Percentiles rank a stretch among this genome's conserved stretches.
phyloP scores from a whole-genome alignment of 2,113 vertebrate species.

The Columba janthina region DNA sequence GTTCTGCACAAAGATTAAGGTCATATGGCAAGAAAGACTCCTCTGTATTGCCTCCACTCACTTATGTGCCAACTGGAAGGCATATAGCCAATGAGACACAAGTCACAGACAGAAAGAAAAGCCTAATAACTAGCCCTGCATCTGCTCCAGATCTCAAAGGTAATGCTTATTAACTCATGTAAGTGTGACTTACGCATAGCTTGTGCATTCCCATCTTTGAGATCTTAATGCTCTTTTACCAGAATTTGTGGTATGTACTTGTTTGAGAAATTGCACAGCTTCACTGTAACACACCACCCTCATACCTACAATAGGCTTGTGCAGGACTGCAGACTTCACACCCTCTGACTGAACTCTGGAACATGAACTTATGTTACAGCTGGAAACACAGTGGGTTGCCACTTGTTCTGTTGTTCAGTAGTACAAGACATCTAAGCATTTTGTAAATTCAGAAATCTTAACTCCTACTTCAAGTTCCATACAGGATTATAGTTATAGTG shows the following conservation, averaged over 20 bases:
- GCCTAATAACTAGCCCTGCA: not conserved
- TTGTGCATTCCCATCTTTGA: not conserved
- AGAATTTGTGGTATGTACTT: not conserved
- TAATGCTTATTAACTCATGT: not conserved
- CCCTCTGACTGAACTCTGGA: not conserved
- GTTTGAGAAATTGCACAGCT: not conserved
- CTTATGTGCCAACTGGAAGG: not conserved
- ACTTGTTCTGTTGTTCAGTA: not conserved
- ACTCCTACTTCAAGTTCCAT: not conserved
- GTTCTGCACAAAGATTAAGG: not conserved
- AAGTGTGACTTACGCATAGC: not conserved
- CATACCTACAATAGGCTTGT: not conserved
- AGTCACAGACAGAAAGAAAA: not conserved
- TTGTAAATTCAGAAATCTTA: not conserved
- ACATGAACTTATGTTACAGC: not conserved
- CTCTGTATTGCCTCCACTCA: not conserved
- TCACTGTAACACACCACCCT: not conserved
- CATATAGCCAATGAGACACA: not conserved
- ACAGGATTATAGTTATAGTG: not conserved
- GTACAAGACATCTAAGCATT: not conserved
- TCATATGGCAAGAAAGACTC: not conserved
- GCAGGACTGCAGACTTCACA: not conserved
- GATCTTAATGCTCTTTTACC: not conserved
- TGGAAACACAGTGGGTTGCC: not conserved
- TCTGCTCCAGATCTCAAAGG: not conserved